Evolutionary conservation across 2,888 invertebrate genomes (phyloP).

Genomic region (Nomada lathburiana): DNA sequence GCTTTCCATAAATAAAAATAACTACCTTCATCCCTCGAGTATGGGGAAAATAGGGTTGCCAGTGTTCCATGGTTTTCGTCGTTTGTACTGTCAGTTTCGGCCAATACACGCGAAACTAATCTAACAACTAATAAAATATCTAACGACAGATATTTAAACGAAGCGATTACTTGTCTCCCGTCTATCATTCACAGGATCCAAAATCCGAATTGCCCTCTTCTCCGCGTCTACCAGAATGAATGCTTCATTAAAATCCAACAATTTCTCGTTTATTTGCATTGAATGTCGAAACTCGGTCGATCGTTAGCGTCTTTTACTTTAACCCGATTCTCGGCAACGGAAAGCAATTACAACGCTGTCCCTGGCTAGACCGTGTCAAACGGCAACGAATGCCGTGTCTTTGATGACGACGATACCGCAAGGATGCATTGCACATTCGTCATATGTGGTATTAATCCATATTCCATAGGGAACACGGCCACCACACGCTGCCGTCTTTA

Average conservation of each 20-base stretch:
- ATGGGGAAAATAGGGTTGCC: slow-evolving; percentile 15
- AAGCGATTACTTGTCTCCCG: too few relatives aligned
- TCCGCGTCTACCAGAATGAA: background rate
- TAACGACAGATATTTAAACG: background rate
- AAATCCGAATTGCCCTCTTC: background rate
- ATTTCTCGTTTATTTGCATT: background rate
- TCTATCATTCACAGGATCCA: background rate
- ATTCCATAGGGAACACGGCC: slow-evolving; percentile 44
- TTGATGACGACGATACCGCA: slow-evolving; percentile 36
- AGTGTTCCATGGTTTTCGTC: slow-evolving; percentile 32
- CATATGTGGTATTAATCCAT: slow-evolving; percentile 38
- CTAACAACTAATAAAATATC: too few relatives aligned
- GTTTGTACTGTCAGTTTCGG: slow-evolving; percentile 9
- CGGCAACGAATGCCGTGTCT: slow-evolving; percentile 14
- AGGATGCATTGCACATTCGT: background rate
- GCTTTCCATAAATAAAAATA: slow-evolving; percentile 65
- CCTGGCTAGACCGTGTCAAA: slow-evolving; percentile 19
- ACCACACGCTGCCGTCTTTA: slow-evolving; percentile 52
- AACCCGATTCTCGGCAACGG: slow-evolving; percentile 10
- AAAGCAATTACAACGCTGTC: slow-evolving; percentile 19
- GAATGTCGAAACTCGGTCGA: background rate
- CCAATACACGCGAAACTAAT: background rate
- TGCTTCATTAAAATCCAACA: too few relatives aligned
- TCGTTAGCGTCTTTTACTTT: background rate
- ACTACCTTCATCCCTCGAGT: slow-evolving; percentile 34